Conservation (phyloP, 23 tunicate species). For the Styela plicata region DNA sequence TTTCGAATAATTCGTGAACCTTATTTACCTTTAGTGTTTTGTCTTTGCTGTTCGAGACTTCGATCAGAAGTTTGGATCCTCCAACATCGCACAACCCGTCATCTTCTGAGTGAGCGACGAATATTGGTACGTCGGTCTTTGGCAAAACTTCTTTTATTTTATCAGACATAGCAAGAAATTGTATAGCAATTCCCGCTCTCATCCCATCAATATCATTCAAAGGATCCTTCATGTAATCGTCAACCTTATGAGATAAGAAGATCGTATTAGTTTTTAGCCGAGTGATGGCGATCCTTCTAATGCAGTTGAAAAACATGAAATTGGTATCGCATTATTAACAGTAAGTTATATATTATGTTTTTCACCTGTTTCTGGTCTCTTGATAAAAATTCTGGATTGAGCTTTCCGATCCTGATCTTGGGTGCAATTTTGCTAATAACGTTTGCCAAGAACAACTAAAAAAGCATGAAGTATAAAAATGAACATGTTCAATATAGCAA, state of each 20-base stretch:
- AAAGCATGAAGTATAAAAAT: slow-evolving; percentile 1
- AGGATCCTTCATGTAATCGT: slow-evolving; percentile 3
- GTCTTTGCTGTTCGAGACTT: slow-evolving; percentile 54
- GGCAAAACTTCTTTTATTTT: slow-evolving; percentile 24
- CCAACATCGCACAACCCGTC: slow-evolving; percentile 51
- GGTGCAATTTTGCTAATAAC: slow-evolving; percentile 30
- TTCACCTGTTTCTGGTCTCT: slow-evolving; percentile 52
- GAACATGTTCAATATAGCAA: too few relatives aligned
- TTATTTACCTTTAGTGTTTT: slow-evolving; percentile 72
- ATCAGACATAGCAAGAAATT: slow-evolving; percentile 42
- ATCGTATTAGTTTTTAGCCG: too few relatives aligned
- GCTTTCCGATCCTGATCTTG: slow-evolving; percentile 15
- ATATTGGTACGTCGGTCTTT: slow-evolving; percentile 24
- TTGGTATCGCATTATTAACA: too few relatives aligned
- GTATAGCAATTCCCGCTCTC: slow-evolving; percentile 48
- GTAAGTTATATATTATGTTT: too few relatives aligned
- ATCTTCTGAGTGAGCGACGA: slow-evolving; percentile 52
- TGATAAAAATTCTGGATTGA: slow-evolving; percentile 17
- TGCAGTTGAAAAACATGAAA: too few relatives aligned
- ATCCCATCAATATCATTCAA: slow-evolving; percentile 19
- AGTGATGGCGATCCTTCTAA: too few relatives aligned
- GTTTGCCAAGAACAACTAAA: slow-evolving; percentile 36
- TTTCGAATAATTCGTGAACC: too few relatives aligned
- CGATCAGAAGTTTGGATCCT: slow-evolving; percentile 45
- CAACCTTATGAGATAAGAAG: too few relatives aligned